A percentile compares a stretch with the other conserved stretches of the same genome.
Conservation (phyloP, 1,140 invertebrate species). For the Acromyrmex charruanus region DNA sequence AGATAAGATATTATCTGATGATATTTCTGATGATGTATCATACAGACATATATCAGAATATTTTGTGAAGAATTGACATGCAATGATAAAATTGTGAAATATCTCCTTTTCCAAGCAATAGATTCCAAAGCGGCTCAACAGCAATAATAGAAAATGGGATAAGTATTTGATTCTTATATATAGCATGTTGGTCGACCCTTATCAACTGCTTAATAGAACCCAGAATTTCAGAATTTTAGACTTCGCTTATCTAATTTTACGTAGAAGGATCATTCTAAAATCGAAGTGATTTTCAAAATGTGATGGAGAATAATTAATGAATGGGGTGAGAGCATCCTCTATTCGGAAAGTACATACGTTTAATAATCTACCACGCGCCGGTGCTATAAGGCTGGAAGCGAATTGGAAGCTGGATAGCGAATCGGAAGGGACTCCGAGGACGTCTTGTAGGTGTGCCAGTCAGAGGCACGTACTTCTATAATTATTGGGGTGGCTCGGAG, state of each 20-base stretch:
- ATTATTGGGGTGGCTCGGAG: constrained; percentile 80
- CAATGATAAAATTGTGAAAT: background rate
- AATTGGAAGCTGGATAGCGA: constrained; percentile 52
- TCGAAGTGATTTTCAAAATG: constrained; percentile 30
- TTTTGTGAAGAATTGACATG: background rate
- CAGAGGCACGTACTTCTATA: constrained; percentile 82
- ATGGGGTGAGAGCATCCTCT: constrained; percentile 75
- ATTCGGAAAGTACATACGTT: constrained; percentile 78
- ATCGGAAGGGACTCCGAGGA: constrained; percentile 62
- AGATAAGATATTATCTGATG: background rate
- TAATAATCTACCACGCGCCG: constrained; percentile 73
- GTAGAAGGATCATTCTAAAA: constrained; percentile 27
- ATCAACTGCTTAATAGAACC: constrained; percentile 43
- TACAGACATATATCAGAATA: background rate
- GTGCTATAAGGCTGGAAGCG: constrained; percentile 58
- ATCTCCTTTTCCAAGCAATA: background rate
- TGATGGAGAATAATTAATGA: constrained; percentile 82
- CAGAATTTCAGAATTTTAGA: constrained; percentile 6
- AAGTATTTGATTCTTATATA: constrained; percentile 24
- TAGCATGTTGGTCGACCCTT: constrained; percentile 3
- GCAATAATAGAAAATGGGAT: background rate
- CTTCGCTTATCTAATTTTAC: constrained; percentile 33
- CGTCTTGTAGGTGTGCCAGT: constrained; percentile 61
- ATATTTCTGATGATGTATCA: background rate
- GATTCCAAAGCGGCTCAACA: background rate